These are phyloP conservation scores for Plebejus melissa DNA, from an alignment of 2,888 invertebrate species.

Conservation along the genomic window DNA sequence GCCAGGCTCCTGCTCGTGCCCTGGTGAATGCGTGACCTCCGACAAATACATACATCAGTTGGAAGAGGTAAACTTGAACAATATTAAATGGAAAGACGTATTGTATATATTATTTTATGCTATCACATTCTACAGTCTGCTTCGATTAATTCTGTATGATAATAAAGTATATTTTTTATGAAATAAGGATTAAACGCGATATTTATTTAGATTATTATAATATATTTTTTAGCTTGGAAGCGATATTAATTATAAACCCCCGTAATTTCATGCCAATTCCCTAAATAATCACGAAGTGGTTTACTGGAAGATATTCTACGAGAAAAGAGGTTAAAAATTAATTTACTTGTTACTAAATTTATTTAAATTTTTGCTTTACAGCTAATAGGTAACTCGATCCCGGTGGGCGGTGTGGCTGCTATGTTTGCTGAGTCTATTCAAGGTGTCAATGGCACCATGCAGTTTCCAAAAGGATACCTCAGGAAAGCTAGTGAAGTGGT, in stretches of 20 bases:
- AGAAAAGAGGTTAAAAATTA: no score
- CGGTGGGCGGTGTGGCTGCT: constrained; percentile 89
- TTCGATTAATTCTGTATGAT: no score
- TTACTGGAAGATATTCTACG: no score
- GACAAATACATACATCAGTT: constrained; percentile 91
- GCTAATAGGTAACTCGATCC: constrained; percentile 87
- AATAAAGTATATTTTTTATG: no score
- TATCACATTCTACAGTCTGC: no score
- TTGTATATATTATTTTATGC: no score
- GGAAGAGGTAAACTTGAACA: constrained; percentile 64
- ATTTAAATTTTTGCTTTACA: constrained; percentile 47
- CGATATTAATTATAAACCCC: no score
- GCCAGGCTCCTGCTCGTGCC: constrained; percentile 83
- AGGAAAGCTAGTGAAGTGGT: constrained; percentile 89
- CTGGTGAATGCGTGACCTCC: constrained; percentile 83
- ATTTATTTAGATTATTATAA: no score
- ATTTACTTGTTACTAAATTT: neutral
- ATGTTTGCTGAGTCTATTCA: constrained; percentile 98
- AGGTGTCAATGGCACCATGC: constrained; percentile 96
- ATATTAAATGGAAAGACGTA: neutral
- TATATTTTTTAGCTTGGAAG: no score
- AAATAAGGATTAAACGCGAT: no score
- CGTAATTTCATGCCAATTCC: no score
- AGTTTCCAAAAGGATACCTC: constrained; percentile 93
- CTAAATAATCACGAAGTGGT: no score